Percentiles rank a stretch among this genome's conserved stretches.
These are phyloP conservation scores for Montipora efflorescens DNA, from an alignment of 64 coral and sea anemone genomes.

Conservation along the genomic window DNA sequence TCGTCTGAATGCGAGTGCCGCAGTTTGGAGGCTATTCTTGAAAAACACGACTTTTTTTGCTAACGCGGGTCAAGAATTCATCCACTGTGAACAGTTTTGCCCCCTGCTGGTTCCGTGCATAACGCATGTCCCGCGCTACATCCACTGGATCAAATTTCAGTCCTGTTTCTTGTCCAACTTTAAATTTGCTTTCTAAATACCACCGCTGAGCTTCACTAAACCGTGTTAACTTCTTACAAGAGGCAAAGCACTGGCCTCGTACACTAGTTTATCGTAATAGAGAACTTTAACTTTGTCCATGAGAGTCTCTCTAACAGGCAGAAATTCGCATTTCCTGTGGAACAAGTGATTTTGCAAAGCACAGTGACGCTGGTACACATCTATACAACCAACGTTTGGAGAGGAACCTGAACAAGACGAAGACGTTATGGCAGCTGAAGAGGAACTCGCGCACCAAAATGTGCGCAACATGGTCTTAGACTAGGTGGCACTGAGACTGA, in stretches of 20 bases:
- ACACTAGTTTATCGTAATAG: background rate
- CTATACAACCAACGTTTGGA: constrained; percentile 14
- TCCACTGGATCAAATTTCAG: background rate
- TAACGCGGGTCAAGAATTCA: too few relatives aligned
- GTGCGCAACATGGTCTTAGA: too few relatives aligned
- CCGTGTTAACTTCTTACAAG: background rate
- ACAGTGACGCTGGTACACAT: constrained; percentile 33
- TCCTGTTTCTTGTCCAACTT: background rate
- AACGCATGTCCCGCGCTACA: too few relatives aligned
- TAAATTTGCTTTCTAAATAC: background rate
- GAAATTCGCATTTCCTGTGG: constrained; percentile 22
- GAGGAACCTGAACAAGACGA: background rate
- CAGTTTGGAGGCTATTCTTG: too few relatives aligned
- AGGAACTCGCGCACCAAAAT: too few relatives aligned
- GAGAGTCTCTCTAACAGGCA: constrained; percentile 3
- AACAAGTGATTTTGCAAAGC: constrained; percentile 63
- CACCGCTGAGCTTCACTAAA: background rate
- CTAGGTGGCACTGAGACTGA: too few relatives aligned
- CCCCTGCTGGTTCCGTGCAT: too few relatives aligned
- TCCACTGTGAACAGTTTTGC: too few relatives aligned
- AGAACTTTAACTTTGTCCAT: background rate
- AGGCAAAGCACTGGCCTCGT: too few relatives aligned
- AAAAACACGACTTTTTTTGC: too few relatives aligned
- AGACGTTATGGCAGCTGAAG: too few relatives aligned
- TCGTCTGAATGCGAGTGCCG: too few relatives aligned